phyloP scores from a whole-genome alignment of 2,888 invertebrate genomes.

The Notodonta ziczac region DNA sequence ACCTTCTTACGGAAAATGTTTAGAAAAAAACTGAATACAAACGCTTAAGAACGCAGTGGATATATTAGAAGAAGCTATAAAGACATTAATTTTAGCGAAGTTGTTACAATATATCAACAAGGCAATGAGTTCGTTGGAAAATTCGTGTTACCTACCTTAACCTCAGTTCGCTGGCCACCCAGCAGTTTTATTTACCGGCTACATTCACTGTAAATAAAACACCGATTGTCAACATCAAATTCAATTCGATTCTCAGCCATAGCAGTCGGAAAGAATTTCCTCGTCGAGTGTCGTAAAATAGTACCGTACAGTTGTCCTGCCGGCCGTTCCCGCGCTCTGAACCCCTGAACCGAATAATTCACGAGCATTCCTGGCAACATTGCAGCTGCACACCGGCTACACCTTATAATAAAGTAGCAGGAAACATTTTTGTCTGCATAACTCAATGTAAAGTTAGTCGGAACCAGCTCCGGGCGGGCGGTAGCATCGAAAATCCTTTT shows the following conservation, averaged over 20 bases:
- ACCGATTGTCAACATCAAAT: slow-evolving; percentile 53
- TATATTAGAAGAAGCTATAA: too few species aligned
- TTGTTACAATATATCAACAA: too few species aligned
- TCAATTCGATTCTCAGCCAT: slow-evolving; percentile 59
- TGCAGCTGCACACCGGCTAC: slow-evolving; percentile 25
- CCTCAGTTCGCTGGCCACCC: background rate
- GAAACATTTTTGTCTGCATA: slow-evolving; percentile 30
- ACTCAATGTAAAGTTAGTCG: slow-evolving; percentile 23
- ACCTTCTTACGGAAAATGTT: too few species aligned
- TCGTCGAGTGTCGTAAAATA: slow-evolving; percentile 61
- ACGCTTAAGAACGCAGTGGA: too few species aligned
- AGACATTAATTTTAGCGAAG: too few species aligned
- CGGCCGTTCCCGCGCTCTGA: slow-evolving; percentile 52
- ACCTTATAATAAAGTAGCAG: slow-evolving; percentile 31
- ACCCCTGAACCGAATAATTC: slow-evolving; percentile 66
- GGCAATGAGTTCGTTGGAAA: too few species aligned
- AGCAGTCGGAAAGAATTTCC: slow-evolving; percentile 56
- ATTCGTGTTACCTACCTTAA: too few species aligned
- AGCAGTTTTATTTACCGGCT: background rate
- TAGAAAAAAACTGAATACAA: too few species aligned
- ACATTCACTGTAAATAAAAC: slow-evolving; percentile 49
- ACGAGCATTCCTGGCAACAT: slow-evolving; percentile 47
- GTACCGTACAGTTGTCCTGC: slow-evolving; percentile 49
- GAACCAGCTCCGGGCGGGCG: slow-evolving; percentile 40
- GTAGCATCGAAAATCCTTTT: slow-evolving; percentile 58